phyloP scores from a whole-genome alignment of 1,140 invertebrate species.

The Micrasema minimum region DNA sequence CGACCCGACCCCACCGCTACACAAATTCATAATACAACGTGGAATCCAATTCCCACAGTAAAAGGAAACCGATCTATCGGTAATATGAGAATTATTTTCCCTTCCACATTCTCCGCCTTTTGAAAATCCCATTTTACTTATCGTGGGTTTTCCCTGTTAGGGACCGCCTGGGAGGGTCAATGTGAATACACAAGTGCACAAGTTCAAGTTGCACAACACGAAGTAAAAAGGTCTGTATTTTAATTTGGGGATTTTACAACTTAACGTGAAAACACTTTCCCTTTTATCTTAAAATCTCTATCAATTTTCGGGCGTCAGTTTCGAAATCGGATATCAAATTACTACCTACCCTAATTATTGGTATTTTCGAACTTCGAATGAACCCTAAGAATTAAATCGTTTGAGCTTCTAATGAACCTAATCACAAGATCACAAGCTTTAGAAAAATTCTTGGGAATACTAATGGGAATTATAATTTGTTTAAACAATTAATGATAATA shows the following conservation, averaged over 20 bases:
- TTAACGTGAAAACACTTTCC: background rate
- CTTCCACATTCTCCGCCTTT: background rate
- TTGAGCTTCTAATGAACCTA: no score
- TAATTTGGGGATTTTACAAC: background rate
- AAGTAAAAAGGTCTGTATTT: slow-evolving; percentile 4
- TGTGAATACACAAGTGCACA: slow-evolving; percentile 27
- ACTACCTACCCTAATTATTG: no score
- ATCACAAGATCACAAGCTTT: no score
- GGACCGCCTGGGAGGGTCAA: slow-evolving; percentile 31
- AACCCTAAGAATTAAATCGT: no score
- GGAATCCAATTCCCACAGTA: background rate
- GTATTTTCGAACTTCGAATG: no score
- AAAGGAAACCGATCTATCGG: background rate
- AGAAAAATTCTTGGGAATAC: no score
- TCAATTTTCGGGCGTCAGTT: no score
- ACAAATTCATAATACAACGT: background rate
- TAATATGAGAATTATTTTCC: no score
- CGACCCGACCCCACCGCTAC: slow-evolving; percentile 24
- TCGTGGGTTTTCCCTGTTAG: background rate
- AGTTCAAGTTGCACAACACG: slow-evolving; percentile 27
- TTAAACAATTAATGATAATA: no score
- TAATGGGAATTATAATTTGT: no score
- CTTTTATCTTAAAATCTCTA: no score
- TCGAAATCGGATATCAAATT: no score
- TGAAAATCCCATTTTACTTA: slow-evolving; percentile 12